Evolutionary conservation across 2,113 vertebrate species (phyloP).

Genomic region (Gavialis gangeticus): DNA sequence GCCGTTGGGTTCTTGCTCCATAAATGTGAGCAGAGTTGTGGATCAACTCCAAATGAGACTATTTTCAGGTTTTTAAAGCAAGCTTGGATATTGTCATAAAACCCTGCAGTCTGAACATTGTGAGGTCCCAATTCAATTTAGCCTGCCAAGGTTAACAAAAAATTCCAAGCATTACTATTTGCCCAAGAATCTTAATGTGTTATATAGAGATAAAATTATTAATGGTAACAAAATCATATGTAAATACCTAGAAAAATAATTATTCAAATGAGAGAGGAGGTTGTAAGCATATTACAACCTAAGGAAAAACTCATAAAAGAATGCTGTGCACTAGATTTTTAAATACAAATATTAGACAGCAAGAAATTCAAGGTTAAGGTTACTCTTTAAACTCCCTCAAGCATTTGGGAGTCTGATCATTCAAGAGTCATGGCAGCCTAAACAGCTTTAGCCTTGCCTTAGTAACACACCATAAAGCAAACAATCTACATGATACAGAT

Average conservation of each 20-base stretch:
- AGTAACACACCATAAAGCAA: neutral
- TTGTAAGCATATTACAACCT: neutral
- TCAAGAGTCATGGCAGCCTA: neutral
- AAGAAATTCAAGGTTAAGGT: neutral
- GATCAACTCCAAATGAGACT: neutral
- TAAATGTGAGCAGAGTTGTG: neutral
- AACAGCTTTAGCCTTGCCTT: neutral
- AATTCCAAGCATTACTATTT: neutral
- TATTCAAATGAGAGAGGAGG: neutral
- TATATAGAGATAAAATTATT: neutral
- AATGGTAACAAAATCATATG: rapidly evolving
- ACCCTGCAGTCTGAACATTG: rapidly evolving
- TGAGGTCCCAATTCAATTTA: neutral
- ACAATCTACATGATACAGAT: neutral
- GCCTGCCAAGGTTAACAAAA: neutral
- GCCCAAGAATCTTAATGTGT: neutral
- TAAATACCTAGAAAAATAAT: neutral
- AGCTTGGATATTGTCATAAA: neutral
- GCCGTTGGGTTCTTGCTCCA: neutral
- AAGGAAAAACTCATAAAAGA: neutral
- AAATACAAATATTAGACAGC: neutral
- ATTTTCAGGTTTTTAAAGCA: neutral
- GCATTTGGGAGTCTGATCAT: neutral
- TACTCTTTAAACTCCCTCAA: neutral
- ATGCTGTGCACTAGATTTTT: neutral